A percentile compares a stretch with the other conserved stretches of the same genome.
These are phyloP conservation scores for Neomicropteryx cornuta DNA, from an alignment of 1,140 invertebrate species.

Conservation along the genomic window DNA sequence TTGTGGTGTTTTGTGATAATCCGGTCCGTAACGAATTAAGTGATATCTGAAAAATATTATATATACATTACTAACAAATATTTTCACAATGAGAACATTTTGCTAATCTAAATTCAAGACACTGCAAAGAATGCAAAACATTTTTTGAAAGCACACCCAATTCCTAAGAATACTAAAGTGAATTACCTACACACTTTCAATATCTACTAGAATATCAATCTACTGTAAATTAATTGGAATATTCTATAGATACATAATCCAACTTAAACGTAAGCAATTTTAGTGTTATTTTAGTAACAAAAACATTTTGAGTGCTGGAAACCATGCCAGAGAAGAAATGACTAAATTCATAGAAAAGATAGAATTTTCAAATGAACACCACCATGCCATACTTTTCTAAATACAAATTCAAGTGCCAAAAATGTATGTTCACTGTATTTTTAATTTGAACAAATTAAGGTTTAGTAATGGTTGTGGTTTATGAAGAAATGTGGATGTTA, in stretches of 20 bases:
- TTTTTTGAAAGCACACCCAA: background rate
- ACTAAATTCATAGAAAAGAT: too few species aligned
- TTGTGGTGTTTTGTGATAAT: too few species aligned
- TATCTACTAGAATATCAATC: background rate
- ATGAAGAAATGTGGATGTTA: too few species aligned
- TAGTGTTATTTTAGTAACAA: background rate
- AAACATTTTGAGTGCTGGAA: background rate
- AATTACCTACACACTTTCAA: background rate
- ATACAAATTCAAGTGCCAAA: too few species aligned
- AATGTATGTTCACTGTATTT: too few species aligned
- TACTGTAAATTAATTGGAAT: background rate
- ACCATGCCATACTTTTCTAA: too few species aligned
- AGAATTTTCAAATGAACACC: too few species aligned
- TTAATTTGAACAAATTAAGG: too few species aligned
- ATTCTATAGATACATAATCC: background rate
- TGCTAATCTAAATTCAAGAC: background rate
- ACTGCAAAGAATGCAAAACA: background rate
- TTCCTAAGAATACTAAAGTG: background rate
- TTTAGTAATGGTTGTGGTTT: too few species aligned
- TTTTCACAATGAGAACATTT: background rate
- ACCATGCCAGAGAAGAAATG: too few species aligned
- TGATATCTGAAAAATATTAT: conserved; percentile 13
- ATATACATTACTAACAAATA: too few species aligned
- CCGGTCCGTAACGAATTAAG: conserved; percentile 14
- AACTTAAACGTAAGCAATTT: background rate